Evolutionary conservation across 2,888 invertebrate genomes (phyloP).

Genomic region (Odontocolon sp.): DNA sequence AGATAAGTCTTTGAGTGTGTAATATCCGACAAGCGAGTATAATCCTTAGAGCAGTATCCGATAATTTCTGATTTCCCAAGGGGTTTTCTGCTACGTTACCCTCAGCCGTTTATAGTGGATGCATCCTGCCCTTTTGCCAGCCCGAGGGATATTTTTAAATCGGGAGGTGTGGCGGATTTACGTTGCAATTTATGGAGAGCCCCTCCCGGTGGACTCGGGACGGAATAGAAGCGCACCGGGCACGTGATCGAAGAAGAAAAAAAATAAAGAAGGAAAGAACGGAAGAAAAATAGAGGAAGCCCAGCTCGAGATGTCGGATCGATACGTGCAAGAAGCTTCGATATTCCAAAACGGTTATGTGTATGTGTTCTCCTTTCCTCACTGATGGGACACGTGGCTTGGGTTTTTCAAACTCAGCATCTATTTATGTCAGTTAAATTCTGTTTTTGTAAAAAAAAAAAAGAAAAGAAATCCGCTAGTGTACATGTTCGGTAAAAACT

Average conservation of each 20-base stretch:
- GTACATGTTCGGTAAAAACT: too few species aligned
- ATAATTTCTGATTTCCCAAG: slow-evolving; percentile 55
- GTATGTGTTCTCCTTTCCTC: too few species aligned
- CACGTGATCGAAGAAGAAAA: slow-evolving; percentile 44
- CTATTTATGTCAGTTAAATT: too few species aligned
- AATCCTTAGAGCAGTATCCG: slow-evolving; percentile 17
- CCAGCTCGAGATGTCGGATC: slow-evolving; percentile 20
- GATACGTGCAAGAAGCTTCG: slow-evolving; percentile 25
- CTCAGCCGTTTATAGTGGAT: neutral
- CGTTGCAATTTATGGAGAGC: slow-evolving; percentile 57
- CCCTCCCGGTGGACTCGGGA: slow-evolving; percentile 39
- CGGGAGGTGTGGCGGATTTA: slow-evolving; percentile 55
- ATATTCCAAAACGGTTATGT: neutral
- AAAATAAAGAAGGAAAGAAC: neutral
- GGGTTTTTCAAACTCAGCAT: too few species aligned
- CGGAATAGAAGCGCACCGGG: slow-evolving; percentile 30
- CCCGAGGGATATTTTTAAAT: slow-evolving; percentile 52
- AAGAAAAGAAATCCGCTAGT: too few species aligned
- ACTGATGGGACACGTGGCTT: too few species aligned
- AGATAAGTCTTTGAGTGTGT: slow-evolving; percentile 2
- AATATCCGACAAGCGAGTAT: neutral
- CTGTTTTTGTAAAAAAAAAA: too few species aligned
- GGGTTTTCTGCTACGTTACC: slow-evolving; percentile 40
- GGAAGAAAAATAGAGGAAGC: neutral
- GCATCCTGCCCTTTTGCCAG: slow-evolving; percentile 28